Percentiles rank a stretch among this genome's conserved stretches.
Evolutionary conservation across 2,888 invertebrate species (phyloP).

Genomic region (Psylliodes chrysocephalus): DNA sequence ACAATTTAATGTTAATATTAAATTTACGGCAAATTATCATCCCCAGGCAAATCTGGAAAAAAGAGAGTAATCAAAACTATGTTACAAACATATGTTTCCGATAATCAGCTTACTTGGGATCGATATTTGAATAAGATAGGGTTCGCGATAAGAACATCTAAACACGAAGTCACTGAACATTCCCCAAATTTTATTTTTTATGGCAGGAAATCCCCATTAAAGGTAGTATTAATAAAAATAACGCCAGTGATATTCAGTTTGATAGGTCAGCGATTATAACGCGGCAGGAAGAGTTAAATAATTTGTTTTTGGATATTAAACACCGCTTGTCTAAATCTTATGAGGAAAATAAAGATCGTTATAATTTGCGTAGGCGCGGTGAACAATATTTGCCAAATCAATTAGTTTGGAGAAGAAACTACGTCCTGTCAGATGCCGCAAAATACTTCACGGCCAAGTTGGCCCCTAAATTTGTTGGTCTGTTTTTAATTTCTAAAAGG

Average conservation of each 20-base stretch:
- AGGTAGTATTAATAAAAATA: too few relatives aligned
- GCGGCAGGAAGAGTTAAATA: background rate
- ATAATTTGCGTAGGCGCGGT: slow-evolving; percentile 11
- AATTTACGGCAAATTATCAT: slow-evolving; percentile 18
- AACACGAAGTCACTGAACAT: slow-evolving; percentile 16
- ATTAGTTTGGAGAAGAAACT: slow-evolving; percentile 37
- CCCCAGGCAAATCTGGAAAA: slow-evolving; percentile 26
- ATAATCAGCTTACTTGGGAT: slow-evolving; percentile 35
- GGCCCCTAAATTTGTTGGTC: slow-evolving; percentile 22
- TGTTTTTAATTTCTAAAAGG: slow-evolving; percentile 2
- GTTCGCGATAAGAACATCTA: slow-evolving; percentile 21
- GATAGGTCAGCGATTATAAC: too few relatives aligned
- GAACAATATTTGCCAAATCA: slow-evolving; percentile 12
- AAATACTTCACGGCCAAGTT: too few relatives aligned
- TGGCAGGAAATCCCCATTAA: too few relatives aligned
- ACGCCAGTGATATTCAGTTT: too few relatives aligned
- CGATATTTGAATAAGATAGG: slow-evolving; percentile 16
- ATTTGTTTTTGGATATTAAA: background rate
- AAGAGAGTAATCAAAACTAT: slow-evolving; percentile 19
- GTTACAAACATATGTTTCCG: slow-evolving; percentile 19
- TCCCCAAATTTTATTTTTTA: slow-evolving; percentile 17
- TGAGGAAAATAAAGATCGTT: background rate
- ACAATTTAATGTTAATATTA: slow-evolving; percentile 2
- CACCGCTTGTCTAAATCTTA: background rate
- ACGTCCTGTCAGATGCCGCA: slow-evolving; percentile 42